Conservation (phyloP, 2,113 vertebrate genomes). For the Upupa epops region DNA sequence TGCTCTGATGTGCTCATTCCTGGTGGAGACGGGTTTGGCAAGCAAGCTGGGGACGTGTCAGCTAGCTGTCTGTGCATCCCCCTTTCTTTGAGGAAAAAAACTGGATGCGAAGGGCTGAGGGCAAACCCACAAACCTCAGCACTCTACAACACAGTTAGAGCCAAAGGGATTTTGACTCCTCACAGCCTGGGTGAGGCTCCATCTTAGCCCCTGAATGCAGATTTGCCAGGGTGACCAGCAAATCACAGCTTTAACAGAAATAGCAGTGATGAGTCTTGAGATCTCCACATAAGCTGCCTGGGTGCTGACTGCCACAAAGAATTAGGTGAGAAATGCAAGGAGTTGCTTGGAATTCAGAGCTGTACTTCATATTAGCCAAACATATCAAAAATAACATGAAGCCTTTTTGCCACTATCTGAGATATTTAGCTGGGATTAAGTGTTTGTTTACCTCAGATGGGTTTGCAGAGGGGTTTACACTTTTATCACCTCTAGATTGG, state of each 20-base stretch:
- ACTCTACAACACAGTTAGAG: not conserved
- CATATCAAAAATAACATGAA: slow-evolving; percentile 8
- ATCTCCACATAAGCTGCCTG: not conserved
- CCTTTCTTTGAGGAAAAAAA: not conserved
- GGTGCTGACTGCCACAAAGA: not conserved
- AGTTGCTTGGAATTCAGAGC: slow-evolving; percentile 14
- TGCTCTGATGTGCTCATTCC: not conserved
- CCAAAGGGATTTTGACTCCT: not conserved
- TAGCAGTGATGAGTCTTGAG: not conserved
- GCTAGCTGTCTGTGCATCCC: not conserved
- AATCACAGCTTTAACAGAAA: not conserved
- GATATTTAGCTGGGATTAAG: slow-evolving; percentile 61
- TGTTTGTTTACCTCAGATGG: slow-evolving; percentile 53
- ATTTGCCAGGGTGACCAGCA: not conserved
- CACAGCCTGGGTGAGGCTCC: not conserved
- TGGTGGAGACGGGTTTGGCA: not conserved
- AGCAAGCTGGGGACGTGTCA: not conserved
- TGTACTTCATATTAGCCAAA: slow-evolving; percentile 29
- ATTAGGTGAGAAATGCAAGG: not conserved
- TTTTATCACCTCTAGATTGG: slow-evolving; percentile 58
- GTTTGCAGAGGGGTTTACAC: slow-evolving; percentile 18
- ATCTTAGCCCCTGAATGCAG: not conserved
- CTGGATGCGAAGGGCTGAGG: not conserved
- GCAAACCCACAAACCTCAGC: not conserved
- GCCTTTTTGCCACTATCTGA: slow-evolving; percentile 32